These are phyloP conservation scores for Campoletis raptor DNA, from an alignment of 2,888 invertebrate species.

Conservation along the genomic window DNA sequence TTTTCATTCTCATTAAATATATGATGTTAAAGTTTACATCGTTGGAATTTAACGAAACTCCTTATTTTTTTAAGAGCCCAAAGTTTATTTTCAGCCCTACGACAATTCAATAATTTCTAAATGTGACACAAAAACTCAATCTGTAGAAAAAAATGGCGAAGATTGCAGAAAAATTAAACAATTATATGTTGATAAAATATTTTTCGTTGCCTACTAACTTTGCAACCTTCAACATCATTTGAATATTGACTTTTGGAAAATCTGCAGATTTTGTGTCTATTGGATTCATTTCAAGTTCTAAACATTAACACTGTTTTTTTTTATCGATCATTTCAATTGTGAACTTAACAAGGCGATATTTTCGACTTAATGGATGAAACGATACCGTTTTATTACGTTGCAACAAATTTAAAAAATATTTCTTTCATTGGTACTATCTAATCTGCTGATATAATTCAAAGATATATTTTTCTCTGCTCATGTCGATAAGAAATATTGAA, in stretches of 20 bases:
- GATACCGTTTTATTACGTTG: background rate
- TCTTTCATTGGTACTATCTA: background rate
- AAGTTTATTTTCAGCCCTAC: no score
- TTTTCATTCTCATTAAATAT: background rate
- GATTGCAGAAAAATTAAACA: no score
- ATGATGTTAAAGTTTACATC: no score
- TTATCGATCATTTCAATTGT: background rate
- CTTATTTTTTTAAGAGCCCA: no score
- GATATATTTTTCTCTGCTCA: constrained; percentile 1
- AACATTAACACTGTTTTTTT: background rate
- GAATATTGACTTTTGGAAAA: background rate
- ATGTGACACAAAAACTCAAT: no score
- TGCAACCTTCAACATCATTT: background rate
- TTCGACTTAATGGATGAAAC: background rate
- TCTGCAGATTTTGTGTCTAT: background rate
- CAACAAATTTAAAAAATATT: background rate
- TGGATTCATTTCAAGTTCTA: background rate
- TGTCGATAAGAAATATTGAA: background rate
- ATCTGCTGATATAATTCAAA: constrained; percentile 5
- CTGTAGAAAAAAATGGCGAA: no score
- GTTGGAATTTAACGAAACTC: no score
- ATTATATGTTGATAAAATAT: no score
- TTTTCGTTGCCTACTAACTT: no score
- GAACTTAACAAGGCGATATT: background rate
- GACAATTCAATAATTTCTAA: no score